Base-by-base conservation (phyloP, 2,797 vertebrate genomes). In the Silurus aristotelis region DNA sequence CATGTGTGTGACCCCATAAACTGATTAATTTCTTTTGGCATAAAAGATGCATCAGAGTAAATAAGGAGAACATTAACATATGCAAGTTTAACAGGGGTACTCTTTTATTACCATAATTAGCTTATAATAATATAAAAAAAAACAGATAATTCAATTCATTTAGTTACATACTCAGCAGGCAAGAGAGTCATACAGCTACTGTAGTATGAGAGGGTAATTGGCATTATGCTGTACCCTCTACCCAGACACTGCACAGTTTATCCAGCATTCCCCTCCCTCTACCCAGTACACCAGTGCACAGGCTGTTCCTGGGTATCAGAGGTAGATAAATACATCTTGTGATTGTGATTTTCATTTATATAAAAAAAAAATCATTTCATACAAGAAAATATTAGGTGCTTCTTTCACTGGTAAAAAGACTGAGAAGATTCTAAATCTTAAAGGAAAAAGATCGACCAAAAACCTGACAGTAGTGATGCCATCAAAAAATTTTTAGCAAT, bases 281-380 rank as follows among this genome's bases (percentile, higher is more conserved):
- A 38, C 20, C 9, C 27, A 12, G 27, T 20, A 58, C 55, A 56
- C 38, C 20, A 63, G 58, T 72, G 79, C 43, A 82, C 60, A 85
- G 82, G 12, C 58, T 70, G 82, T 79, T 89, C 85, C 90, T 90
- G 88, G 90, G 88, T 87, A 79, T 89, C 89, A 91, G 86, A 92
- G 91, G 91, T 95, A 94, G 89, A 94, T 94, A 94, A 94, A 94
- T 94, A 94, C 91, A 93, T 92, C 89, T 94, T 91, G 90, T 78
- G 89, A 93, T 94, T 95, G 92, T 72, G 70, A 95, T 95, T 95
- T 94, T 93, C 93, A 92, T 90, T 94, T 93, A 93, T 94, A 95
- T 9, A n/a, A 46, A 22, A 70, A 94, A 94, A 94, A 88, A 61
- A 38, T 91, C 88, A 63, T 90, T 89, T 81, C 15, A 82, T 84